These are phyloP conservation scores for Pseudomugil tenellus DNA, from an alignment of 2,797 vertebrate genomes.

Conservation along the genomic window DNA sequence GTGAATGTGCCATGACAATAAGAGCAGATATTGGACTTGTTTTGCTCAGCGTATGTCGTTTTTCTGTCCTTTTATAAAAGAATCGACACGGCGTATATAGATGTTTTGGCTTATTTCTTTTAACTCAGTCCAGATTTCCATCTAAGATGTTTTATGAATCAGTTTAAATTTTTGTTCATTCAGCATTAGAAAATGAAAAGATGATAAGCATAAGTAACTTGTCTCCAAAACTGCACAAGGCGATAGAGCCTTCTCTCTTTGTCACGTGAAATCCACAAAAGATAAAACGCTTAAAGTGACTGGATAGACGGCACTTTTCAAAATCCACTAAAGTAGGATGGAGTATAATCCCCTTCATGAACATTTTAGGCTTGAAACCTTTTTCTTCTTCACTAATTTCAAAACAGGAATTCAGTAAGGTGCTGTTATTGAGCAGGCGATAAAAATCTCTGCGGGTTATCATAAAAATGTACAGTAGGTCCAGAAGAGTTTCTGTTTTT, in stretches of 20 bases:
- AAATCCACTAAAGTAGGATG: background rate
- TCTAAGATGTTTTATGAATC: background rate
- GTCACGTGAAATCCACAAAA: too few species aligned
- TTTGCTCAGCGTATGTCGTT: too few species aligned
- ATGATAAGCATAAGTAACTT: background rate
- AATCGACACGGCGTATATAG: too few species aligned
- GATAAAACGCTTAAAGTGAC: background rate
- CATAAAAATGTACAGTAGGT: too few species aligned
- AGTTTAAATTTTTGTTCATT: background rate
- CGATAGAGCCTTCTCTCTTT: too few species aligned
- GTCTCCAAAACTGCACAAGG: too few species aligned
- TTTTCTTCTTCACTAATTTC: background rate
- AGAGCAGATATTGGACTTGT: too few species aligned
- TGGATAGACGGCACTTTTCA: background rate
- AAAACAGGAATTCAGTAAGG: background rate
- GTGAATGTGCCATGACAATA: constrained; percentile 8
- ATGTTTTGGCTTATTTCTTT: too few species aligned
- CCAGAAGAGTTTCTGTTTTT: too few species aligned
- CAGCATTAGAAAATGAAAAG: background rate
- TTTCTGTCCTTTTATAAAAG: too few species aligned
- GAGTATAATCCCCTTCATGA: background rate
- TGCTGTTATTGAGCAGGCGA: too few species aligned
- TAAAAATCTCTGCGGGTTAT: background rate
- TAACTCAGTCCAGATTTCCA: too few species aligned
- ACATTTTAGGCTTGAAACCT: background rate